Evolutionary conservation across 2,113 vertebrate genomes (phyloP).

Genomic region (Pantherophis guttatus): DNA sequence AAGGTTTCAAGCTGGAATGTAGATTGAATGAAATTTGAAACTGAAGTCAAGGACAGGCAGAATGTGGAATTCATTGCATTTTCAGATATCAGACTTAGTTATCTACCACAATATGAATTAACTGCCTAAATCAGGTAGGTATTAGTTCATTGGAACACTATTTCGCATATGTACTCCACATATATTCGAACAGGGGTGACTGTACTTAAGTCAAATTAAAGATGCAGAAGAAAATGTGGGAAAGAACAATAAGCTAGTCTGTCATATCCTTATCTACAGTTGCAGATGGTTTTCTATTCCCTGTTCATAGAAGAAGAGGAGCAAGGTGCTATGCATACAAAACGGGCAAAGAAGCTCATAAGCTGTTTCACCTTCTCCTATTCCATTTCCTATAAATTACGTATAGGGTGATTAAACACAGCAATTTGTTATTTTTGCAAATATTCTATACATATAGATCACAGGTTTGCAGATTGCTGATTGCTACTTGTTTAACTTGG

Average conservation of each 20-base stretch:
- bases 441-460: background rate
- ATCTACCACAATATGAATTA: background rate
- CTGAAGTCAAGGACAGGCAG: background rate
- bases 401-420: background rate
- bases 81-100: background rate
- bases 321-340: background rate
- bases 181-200: background rate
- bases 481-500: background rate
- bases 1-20: background rate
- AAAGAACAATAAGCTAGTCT: background rate
- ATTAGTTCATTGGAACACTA: background rate
- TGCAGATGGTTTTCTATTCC: background rate
- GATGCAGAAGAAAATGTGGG: background rate
- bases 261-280: background rate
- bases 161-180: background rate
- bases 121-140: background rate
- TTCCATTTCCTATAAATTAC: background rate
- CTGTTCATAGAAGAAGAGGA: background rate
- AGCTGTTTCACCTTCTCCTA: background rate
- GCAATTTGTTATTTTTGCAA: background rate
- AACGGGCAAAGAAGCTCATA: background rate
- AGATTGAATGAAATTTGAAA: background rate
- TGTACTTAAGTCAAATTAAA: background rate
- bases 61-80: background rate
- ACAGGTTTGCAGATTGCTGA: background rate